Percentiles rank a stretch among this genome's conserved stretches.
Evolutionary conservation across 2,888 invertebrate species (phyloP).

Genomic region (Meandrusa payeni): DNA sequence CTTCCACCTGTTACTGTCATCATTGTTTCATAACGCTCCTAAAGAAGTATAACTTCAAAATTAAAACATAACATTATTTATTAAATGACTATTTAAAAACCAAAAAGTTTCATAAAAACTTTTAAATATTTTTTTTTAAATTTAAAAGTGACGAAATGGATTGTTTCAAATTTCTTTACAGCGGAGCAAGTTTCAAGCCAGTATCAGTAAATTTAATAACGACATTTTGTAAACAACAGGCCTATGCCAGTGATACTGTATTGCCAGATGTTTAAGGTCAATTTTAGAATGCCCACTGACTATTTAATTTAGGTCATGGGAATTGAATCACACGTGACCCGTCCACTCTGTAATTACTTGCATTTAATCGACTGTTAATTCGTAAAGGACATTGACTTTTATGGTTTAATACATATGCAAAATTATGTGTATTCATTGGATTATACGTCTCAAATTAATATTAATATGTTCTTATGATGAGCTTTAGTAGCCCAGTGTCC

Average conservation of each 20-base stretch:
- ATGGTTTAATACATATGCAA: slow-evolving; percentile 37
- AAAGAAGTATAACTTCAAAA: too few relatives aligned
- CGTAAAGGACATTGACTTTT: slow-evolving; percentile 49
- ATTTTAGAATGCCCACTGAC: slow-evolving; percentile 27
- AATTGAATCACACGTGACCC: slow-evolving; percentile 46
- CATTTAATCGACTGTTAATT: slow-evolving; percentile 42
- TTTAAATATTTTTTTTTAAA: too few relatives aligned
- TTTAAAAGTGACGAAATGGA: too few relatives aligned
- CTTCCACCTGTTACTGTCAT: too few relatives aligned
- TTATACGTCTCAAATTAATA: too few relatives aligned
- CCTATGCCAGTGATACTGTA: neutral
- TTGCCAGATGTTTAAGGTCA: slow-evolving; percentile 19
- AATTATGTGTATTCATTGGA: slow-evolving; percentile 22
- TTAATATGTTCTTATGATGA: too few relatives aligned
- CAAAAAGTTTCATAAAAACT: too few relatives aligned
- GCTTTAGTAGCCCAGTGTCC: too few relatives aligned
- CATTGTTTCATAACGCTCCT: too few relatives aligned
- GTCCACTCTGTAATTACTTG: slow-evolving; percentile 50
- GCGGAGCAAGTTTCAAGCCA: neutral
- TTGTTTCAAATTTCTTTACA: neutral
- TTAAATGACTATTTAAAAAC: too few relatives aligned
- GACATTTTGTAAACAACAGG: slow-evolving; percentile 13
- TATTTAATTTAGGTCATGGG: slow-evolving; percentile 62
- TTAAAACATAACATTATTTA: too few relatives aligned
- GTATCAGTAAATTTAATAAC: neutral